These are phyloP conservation scores for Artemia sinica DNA, from an alignment of 2,888 invertebrate genomes.

Conservation along the genomic window DNA sequence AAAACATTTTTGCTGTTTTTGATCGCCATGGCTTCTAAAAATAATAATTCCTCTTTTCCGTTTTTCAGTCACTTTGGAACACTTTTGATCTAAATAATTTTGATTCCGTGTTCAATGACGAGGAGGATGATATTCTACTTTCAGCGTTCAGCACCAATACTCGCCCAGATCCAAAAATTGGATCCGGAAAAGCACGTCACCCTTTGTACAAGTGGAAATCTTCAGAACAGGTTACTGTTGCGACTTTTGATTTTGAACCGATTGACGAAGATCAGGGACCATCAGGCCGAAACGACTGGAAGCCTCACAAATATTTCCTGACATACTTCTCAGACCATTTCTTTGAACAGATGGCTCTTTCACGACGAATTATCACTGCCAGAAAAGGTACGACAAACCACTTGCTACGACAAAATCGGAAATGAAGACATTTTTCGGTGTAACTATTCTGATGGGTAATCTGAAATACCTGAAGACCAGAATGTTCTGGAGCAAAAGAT, in stretches of 20 bases:
- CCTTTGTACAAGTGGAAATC: not conserved
- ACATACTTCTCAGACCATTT: no score
- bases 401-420: not conserved
- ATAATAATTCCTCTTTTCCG: no score
- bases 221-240: not conserved
- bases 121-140: not conserved
- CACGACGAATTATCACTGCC: no score
- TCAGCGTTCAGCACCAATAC: not conserved
- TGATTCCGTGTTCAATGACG: not conserved
- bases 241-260: not conserved
- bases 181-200: not conserved
- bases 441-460: not conserved
- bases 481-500: constrained; percentile 16
- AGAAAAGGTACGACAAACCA: not conserved
- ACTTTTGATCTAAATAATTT: not conserved
- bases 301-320: no score
- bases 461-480: not conserved
- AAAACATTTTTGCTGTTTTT: no score
- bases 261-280: not conserved
- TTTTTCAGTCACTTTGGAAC: no score
- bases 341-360: no score
- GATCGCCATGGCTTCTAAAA: no score
- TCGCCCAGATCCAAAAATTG: not conserved
- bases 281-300: not conserved
- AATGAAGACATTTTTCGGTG: constrained; percentile 10